A percentile compares a stretch with the other conserved stretches of the same genome.
Evolutionary conservation across 2,797 vertebrate genomes (phyloP).

Genomic region (Microchirus variegatus): DNA sequence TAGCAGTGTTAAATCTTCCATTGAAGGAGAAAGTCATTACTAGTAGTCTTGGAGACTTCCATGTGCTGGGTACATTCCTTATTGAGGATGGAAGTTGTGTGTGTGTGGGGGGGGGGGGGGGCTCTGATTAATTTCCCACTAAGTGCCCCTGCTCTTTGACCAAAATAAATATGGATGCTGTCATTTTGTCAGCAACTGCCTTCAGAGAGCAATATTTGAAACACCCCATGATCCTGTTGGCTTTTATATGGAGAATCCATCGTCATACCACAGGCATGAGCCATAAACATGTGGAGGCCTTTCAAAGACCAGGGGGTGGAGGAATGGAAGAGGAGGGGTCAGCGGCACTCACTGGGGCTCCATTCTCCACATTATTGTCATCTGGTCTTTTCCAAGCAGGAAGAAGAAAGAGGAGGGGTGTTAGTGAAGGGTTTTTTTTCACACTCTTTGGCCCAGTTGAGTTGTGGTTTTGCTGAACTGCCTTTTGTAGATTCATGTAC

Average conservation of each 20-base stretch:
- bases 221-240: slow-evolving; percentile 79
- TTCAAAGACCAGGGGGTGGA: slow-evolving; percentile 75
- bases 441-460: slow-evolving; percentile 56
- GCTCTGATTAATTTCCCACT: slow-evolving; percentile 81
- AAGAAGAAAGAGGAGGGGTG: slow-evolving; percentile 70
- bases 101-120: too few relatives aligned
- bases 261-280: slow-evolving; percentile 87
- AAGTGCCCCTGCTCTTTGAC: slow-evolving; percentile 78
- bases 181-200: slow-evolving; percentile 85
- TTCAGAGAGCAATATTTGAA: slow-evolving; percentile 84
- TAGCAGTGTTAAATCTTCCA: slow-evolving; percentile 69
- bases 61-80: slow-evolving; percentile 70
- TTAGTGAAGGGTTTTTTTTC: slow-evolving; percentile 49
- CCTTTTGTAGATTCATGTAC: slow-evolving; percentile 54
- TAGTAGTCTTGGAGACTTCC: slow-evolving; percentile 60
- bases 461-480: slow-evolving; percentile 60
- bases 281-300: slow-evolving; percentile 83
- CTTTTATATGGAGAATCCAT: slow-evolving; percentile 85
- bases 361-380: slow-evolving; percentile 77
- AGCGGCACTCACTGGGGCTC: slow-evolving; percentile 60
- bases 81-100: slow-evolving; percentile 12
- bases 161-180: slow-evolving; percentile 85
- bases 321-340: slow-evolving; percentile 67
- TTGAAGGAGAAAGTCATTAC: slow-evolving; percentile 68
- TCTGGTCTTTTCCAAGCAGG: slow-evolving; percentile 76